phyloP scores from a whole-genome alignment of 1,140 invertebrate species.

The Brachionus angularis region DNA sequence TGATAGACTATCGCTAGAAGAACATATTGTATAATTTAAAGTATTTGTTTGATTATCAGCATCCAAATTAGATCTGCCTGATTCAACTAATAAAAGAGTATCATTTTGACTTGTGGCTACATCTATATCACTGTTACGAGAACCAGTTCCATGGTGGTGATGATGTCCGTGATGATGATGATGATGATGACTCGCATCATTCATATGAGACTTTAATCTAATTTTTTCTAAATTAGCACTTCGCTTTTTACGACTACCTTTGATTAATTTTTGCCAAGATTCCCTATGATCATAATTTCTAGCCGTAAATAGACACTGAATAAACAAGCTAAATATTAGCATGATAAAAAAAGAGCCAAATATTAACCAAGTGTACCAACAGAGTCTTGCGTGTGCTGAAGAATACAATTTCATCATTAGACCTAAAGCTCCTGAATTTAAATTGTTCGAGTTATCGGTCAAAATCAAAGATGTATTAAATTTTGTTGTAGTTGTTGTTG shows the following conservation, averaged over 20 bases:
- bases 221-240: slow-evolving; percentile 41
- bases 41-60: neutral
- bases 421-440: slow-evolving; percentile 20
- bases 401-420: slow-evolving; percentile 23
- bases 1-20: neutral
- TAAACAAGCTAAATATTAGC: slow-evolving; percentile 9
- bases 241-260: slow-evolving; percentile 22
- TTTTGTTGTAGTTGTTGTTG: neutral
- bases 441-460: too few species aligned
- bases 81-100: slow-evolving; percentile 29
- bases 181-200: neutral
- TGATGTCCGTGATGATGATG: neutral
- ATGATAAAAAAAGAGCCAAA: slow-evolving; percentile 42
- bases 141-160: neutral
- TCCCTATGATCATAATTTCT: slow-evolving; percentile 13
- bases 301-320: slow-evolving; percentile 31
- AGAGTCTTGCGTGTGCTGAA: slow-evolving; percentile 28
- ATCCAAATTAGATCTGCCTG: neutral
- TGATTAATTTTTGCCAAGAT: slow-evolving; percentile 23
- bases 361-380: slow-evolving; percentile 40
- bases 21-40: slow-evolving; percentile 6
- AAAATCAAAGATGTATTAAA: neutral
- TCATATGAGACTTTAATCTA: slow-evolving; percentile 18
- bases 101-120: neutral
- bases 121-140: neutral